phyloP scores from a whole-genome alignment of 2,797 vertebrate genomes.

The Siniperca scherzeri region DNA sequence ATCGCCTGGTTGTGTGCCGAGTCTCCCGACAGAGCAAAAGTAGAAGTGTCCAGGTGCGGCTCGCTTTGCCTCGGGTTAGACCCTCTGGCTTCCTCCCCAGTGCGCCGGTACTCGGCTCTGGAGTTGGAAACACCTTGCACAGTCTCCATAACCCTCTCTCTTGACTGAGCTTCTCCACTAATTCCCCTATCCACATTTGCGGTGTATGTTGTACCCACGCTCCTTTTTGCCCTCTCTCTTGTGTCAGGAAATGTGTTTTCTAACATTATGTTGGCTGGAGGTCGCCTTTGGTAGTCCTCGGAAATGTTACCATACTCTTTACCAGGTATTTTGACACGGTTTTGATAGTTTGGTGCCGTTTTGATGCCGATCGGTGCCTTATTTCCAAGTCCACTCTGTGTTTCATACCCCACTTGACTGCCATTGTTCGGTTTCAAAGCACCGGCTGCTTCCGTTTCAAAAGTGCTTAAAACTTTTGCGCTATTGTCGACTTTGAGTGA shows the following conservation, averaged over 20 bases:
- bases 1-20: slow-evolving; percentile 97
- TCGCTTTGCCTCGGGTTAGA: slow-evolving; percentile 84
- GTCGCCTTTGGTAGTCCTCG: slow-evolving; percentile 13
- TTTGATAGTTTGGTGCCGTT: slow-evolving; percentile 36
- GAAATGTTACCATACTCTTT: slow-evolving; percentile 55
- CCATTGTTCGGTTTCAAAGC: slow-evolving; percentile 26
- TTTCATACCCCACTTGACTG: slow-evolving; percentile 30
- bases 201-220: slow-evolving; percentile 35
- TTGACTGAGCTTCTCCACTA: slow-evolving; percentile 57
- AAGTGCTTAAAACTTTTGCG: slow-evolving; percentile 66
- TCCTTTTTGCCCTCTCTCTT: slow-evolving; percentile 62
- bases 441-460: slow-evolving; percentile 27
- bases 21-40: slow-evolving; percentile 93
- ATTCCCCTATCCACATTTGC: slow-evolving; percentile 68
- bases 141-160: slow-evolving; percentile 62
- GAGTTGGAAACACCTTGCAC: slow-evolving; percentile 78
- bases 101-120: slow-evolving; percentile 80
- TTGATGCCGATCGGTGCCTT: slow-evolving; percentile 27
- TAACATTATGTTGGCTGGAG: neutral
- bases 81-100: slow-evolving; percentile 83
- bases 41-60: slow-evolving; percentile 89
- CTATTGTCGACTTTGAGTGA: slow-evolving; percentile 38
- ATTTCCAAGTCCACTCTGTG: slow-evolving; percentile 33
- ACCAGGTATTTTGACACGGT: slow-evolving; percentile 6
- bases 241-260: slow-evolving; percentile 29